These are phyloP conservation scores for Asbolus verrucosus DNA, from an alignment of 1,140 invertebrate species.

Conservation along the genomic window DNA sequence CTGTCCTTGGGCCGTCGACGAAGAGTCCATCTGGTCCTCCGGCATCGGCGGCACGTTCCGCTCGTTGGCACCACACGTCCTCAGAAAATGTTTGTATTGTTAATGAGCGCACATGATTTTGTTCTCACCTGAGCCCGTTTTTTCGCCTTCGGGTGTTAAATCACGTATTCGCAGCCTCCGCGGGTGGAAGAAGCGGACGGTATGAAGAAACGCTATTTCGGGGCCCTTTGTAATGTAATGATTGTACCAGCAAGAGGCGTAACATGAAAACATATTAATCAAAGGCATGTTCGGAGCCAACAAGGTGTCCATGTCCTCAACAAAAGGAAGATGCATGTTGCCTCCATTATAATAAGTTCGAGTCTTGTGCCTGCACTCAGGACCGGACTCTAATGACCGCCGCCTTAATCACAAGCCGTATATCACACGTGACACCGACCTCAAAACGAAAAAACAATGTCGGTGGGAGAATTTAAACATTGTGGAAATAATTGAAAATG, in stretches of 20 bases:
- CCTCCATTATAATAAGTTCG: constrained; percentile 45
- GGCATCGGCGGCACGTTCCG: constrained; percentile 32
- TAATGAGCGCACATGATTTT: constrained; percentile 27
- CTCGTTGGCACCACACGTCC: constrained; percentile 26
- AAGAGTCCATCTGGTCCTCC: constrained; percentile 15
- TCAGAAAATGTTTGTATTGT: constrained; percentile 32
- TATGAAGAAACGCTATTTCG: constrained; percentile 30
- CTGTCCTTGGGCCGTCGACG: not conserved
- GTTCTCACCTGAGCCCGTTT: constrained; percentile 17
- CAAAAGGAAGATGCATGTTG: constrained; percentile 57
- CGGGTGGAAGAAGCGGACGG: constrained; percentile 1
- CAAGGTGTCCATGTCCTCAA: constrained; percentile 54
- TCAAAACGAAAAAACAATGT: no score
- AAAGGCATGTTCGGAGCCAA: constrained; percentile 49
- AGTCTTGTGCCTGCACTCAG: not conserved
- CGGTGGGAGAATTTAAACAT: no score
- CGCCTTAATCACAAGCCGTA: not conserved
- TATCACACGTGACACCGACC: not conserved
- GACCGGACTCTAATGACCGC: constrained; percentile 28
- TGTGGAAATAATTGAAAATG: no score
- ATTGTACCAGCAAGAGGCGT: constrained; percentile 50
- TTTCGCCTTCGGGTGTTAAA: constrained; percentile 24
- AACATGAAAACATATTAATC: constrained; percentile 58
- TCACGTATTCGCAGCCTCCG: constrained; percentile 11
- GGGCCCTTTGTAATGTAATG: constrained; percentile 38